Base-by-base conservation (phyloP, 2,113 vertebrate genomes). In the Nestor notabilis region DNA sequence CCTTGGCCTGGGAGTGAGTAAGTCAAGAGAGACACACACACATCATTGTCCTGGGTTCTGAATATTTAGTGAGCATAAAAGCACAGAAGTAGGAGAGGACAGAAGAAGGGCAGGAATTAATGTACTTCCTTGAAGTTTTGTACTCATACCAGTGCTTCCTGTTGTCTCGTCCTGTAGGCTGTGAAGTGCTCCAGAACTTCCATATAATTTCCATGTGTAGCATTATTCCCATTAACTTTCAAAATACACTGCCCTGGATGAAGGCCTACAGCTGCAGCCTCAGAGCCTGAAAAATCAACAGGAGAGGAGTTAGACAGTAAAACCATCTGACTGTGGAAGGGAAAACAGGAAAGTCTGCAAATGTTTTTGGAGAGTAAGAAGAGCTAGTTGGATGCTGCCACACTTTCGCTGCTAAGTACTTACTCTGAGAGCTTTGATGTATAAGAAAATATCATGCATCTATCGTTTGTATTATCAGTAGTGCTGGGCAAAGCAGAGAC, bases 101-200 rank as follows among this genome's bases (percentile, higher is more conserved):
- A 84, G 88, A 49, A 46, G 53, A 25, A 79, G 46, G 20, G 49
- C 8, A 11, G 28, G 29, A 94, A 79, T 60, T 16, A 60, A 72
- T 33, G 47, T 43, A 58, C 29, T 90, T 75, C 37, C 43, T 93
- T 50, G 69, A 92, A 70, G 60, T 35, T 81, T 66, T 87, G 64
- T 5, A 9, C 46, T 83, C 94, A 43, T 75, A 98, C 98, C 98
- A 98, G 94, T 72, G 95, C 97, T 84, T 98, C 98, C 49, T 99
- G 98, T 46, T 98, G 98, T 72, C 95, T 98, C 46, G 88, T 98
- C 71, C 98, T 98, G 78, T 99, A 99, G 0, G 99, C 99, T 46
- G 98, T 98, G 78, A 99, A 99, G 96, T 99, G 98, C 78, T 99
- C 99, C 93, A 99, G 98, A 90, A 99, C 99, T 19, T 99, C 99